Conservation (phyloP, 2,888 invertebrate species). For the Pimpla rufipes region DNA sequence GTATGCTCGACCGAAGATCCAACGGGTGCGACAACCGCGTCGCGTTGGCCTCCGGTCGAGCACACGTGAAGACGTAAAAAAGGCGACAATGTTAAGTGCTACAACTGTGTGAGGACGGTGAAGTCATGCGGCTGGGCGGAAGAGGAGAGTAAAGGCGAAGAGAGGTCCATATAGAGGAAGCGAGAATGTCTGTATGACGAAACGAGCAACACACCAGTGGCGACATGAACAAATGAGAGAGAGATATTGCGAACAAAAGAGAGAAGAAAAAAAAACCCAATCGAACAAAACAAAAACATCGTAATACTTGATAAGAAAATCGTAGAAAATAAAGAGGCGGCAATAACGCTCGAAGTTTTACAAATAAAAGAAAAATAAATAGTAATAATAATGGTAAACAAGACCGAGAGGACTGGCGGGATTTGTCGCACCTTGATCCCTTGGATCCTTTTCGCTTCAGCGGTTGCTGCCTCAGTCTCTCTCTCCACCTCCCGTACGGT, state of each 20-base stretch:
- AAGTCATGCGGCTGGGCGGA: constrained; percentile 52
- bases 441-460: constrained; percentile 78
- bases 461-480: constrained; percentile 77
- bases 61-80: constrained; percentile 16
- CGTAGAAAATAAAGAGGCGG: constrained; percentile 64
- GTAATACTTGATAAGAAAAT: constrained; percentile 66
- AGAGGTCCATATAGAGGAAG: constrained; percentile 59
- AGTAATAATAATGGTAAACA: constrained; percentile 72
- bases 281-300: constrained; percentile 70
- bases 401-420: constrained; percentile 77
- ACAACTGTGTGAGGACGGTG: constrained; percentile 44
- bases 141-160: constrained; percentile 35
- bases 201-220: constrained; percentile 71
- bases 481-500: constrained; percentile 77
- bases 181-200: constrained; percentile 59
- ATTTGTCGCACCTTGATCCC: constrained; percentile 84
- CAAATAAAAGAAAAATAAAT: constrained; percentile 34
- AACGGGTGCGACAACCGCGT: background rate
- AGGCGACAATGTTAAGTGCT: constrained; percentile 11
- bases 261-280: constrained; percentile 52
- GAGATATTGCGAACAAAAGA: constrained; percentile 69
- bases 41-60: background rate
- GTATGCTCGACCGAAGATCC: constrained; percentile 18
- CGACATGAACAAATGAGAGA: constrained; percentile 71
- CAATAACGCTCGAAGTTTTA: constrained; percentile 62